Percentiles rank a stretch among this genome's conserved stretches.
These are phyloP conservation scores for Cephalopholis sonnerati DNA, from an alignment of 2,113 vertebrate species.

Conservation along the genomic window DNA sequence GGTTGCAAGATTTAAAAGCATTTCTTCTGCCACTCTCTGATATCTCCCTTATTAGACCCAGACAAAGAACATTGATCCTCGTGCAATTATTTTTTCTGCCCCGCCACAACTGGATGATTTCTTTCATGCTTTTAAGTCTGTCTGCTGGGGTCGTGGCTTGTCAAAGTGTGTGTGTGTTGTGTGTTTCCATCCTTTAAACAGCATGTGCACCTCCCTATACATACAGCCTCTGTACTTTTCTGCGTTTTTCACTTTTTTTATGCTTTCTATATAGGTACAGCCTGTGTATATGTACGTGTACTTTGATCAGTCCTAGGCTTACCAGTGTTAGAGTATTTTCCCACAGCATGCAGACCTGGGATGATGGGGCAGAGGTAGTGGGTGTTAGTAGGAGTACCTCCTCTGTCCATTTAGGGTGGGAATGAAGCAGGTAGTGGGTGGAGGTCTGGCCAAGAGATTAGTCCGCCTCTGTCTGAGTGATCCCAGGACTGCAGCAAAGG, in stretches of 20 bases:
- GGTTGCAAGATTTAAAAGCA: constrained; percentile 60
- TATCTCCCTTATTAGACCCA: constrained; percentile 68
- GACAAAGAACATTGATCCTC: constrained; percentile 70
- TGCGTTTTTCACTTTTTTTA: background rate
- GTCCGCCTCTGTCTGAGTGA: constrained; percentile 63
- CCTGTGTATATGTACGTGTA: background rate
- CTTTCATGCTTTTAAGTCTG: constrained; percentile 58
- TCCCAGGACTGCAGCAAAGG: constrained; percentile 74
- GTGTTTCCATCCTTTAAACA: background rate
- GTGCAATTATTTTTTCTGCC: constrained; percentile 72
- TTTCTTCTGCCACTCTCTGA: constrained; percentile 51
- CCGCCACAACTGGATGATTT: constrained; percentile 58
- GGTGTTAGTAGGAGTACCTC: constrained; percentile 79
- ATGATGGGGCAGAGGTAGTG: constrained; percentile 79
- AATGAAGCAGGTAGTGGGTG: constrained; percentile 69
- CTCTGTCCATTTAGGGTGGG: constrained; percentile 65
- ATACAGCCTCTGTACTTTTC: background rate
- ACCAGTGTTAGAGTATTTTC: constrained; percentile 73
- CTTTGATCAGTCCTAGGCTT: background rate
- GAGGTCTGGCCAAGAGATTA: constrained; percentile 74
- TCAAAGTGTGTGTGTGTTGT: constrained; percentile 31
- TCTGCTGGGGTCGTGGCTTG: constrained; percentile 35
- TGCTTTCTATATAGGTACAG: background rate
- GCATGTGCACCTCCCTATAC: background rate
- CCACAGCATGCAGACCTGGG: constrained; percentile 84